phyloP scores from a whole-genome alignment of 2,113 vertebrate species.

The Perognathus longimembris region DNA sequence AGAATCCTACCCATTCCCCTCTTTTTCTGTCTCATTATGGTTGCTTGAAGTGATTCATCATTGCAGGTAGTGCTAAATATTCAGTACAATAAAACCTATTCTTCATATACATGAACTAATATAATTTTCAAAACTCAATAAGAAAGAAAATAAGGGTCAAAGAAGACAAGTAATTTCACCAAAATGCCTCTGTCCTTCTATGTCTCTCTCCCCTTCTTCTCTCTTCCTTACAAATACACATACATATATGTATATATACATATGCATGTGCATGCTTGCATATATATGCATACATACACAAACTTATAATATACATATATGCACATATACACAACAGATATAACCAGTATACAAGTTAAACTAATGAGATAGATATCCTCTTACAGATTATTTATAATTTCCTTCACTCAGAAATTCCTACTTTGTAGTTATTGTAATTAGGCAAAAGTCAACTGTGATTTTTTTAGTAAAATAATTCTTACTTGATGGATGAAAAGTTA shows the following conservation, averaged over 20 bases:
- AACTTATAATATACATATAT: neutral
- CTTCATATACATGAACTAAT: neutral
- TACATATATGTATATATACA: too few relatives aligned
- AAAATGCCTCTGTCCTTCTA: neutral
- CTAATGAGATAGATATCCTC: neutral
- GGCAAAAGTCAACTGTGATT: neutral
- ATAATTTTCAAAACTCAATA: neutral
- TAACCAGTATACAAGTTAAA: neutral
- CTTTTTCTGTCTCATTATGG: neutral
- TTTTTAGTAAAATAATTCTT: neutral
- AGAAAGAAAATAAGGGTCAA: neutral
- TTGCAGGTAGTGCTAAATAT: neutral
- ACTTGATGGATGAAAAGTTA: too few relatives aligned
- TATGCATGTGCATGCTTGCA: neutral
- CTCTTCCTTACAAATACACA: too few relatives aligned
- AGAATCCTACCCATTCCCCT: neutral
- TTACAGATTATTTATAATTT: neutral
- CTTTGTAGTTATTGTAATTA: neutral
- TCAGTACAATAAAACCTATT: neutral
- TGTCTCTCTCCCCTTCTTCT: too few relatives aligned
- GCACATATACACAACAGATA: neutral
- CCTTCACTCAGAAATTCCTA: neutral
- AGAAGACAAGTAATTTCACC: neutral
- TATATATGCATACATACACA: neutral
- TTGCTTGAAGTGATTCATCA: neutral